Evolutionary conservation across 23 tunicate genomes (phyloP), one percentile per base, ranked within the genome.

Genomic region (Halocynthia aurantium): DNA sequence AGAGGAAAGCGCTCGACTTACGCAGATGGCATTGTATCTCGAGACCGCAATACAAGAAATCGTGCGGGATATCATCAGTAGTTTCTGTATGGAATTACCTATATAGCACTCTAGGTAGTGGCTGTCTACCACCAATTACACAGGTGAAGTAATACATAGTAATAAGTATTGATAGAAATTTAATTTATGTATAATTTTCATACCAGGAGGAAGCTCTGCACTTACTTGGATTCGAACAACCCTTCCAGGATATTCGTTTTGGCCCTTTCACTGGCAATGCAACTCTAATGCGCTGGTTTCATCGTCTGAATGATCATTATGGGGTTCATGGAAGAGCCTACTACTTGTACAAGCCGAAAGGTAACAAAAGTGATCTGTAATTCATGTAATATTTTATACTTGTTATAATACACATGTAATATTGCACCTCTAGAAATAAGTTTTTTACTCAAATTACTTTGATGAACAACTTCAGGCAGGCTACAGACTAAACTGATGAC

Each of bases 191-290:
- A 10, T 10, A 57, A 57, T 10, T 57, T 57, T 57, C 12, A 57
- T 69, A 20, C 12, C 15, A 87, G 93, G 93, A 87, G 72, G 82
- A 69, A 21, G 93, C 93, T 49, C 65, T 87, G 55, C 56, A 70
- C 21, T 76, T 81, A 50, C 77, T 87, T 44, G 93, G 93, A 5
- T 87, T 70, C 72, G 61, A 87, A 53, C 79, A 82, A 63, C 93
- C 93, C 9, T 87, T 87, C 63, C 80, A 67, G 11, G 86, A 82
- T 6, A 87, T 87, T 40, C 71, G 84, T 10, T 87, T 87, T 72
- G 93, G 93, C 17, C 80, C 93, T n/a, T 87, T 87, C 61, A 87
- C 93, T 55, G 93, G 93, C 31, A 87, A 87, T 77, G 93, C 93
- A 60, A 87, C 93, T 17, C 57, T 87, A 52, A 87, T 87, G 93